Conservation (phyloP, 2,797 vertebrate species). For the Picus viridis region DNA sequence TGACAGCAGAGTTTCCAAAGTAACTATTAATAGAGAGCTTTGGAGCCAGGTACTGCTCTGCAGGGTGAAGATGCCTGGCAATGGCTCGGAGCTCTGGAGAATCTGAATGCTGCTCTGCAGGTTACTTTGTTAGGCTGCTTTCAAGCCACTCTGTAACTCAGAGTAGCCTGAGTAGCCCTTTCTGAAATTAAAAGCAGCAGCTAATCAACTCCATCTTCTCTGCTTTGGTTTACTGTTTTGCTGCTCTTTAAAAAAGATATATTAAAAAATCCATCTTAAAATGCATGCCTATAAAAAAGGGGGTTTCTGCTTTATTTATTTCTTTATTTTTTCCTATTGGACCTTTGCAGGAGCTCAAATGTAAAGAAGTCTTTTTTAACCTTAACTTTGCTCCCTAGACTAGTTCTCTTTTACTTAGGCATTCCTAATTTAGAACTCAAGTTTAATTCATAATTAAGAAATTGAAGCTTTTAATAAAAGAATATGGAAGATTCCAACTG, state of each 20-base stretch:
- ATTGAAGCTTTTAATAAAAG: background rate
- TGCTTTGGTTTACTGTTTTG: background rate
- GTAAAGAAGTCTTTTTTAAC: background rate
- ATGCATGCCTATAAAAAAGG: background rate
- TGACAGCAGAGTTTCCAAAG: background rate
- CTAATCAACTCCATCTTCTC: background rate
- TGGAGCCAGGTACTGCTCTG: background rate
- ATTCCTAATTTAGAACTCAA: conserved; percentile 5
- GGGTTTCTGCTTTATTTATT: background rate
- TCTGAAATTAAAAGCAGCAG: background rate
- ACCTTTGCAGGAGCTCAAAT: background rate
- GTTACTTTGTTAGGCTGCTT: background rate
- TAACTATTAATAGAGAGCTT: background rate
- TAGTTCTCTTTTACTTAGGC: background rate
- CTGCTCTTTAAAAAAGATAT: background rate
- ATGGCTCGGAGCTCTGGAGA: rapidly evolving
- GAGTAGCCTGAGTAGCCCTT: background rate
- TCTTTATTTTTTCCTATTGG: background rate
- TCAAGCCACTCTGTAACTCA: too few relatives aligned
- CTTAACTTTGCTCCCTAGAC: background rate
- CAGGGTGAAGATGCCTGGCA: background rate
- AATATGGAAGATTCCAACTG: too few relatives aligned
- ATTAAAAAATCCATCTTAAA: too few relatives aligned
- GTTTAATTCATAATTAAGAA: background rate
- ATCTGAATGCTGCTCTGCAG: background rate